Evolutionary conservation across 2,888 invertebrate species (phyloP).

Genomic region (Spilosoma lubricipeda): DNA sequence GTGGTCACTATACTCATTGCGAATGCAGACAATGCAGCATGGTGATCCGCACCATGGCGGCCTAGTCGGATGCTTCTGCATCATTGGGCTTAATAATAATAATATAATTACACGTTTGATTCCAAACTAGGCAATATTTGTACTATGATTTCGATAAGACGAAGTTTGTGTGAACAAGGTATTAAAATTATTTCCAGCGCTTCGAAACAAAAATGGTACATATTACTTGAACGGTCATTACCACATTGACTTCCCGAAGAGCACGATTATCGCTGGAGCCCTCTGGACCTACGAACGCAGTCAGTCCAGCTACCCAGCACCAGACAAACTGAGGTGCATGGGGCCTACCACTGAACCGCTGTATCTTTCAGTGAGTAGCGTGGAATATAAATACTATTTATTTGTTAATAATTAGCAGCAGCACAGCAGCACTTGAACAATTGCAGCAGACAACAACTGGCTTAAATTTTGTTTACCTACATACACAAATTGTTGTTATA

Average conservation of each 20-base stretch:
- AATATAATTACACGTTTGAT: too few relatives aligned
- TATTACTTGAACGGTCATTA: constrained; percentile 98
- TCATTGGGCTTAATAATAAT: too few relatives aligned
- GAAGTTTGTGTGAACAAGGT: not conserved
- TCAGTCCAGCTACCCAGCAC: constrained; percentile 92
- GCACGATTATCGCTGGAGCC: constrained; percentile 92
- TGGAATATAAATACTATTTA: not conserved
- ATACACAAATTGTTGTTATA: not conserved
- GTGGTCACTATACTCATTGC: too few relatives aligned
- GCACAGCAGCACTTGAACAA: too few relatives aligned
- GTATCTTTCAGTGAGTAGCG: constrained; percentile 90
- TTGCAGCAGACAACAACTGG: not conserved
- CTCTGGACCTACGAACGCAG: constrained; percentile 95
- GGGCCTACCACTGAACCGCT: constrained; percentile 97
- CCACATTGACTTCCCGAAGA: constrained; percentile 96
- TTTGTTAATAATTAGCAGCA: not conserved
- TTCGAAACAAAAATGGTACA: constrained; percentile 90
- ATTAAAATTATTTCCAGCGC: constrained; percentile 84
- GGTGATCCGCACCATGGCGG: too few relatives aligned
- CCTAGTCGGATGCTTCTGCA: too few relatives aligned
- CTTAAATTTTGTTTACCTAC: too few relatives aligned
- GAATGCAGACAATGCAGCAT: too few relatives aligned
- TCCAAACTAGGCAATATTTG: too few relatives aligned
- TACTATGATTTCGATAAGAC: too few relatives aligned
- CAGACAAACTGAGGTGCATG: constrained; percentile 92